Evolutionary conservation across 2,113 vertebrate genomes (phyloP).

Genomic region (Pachycephala philippinensis): DNA sequence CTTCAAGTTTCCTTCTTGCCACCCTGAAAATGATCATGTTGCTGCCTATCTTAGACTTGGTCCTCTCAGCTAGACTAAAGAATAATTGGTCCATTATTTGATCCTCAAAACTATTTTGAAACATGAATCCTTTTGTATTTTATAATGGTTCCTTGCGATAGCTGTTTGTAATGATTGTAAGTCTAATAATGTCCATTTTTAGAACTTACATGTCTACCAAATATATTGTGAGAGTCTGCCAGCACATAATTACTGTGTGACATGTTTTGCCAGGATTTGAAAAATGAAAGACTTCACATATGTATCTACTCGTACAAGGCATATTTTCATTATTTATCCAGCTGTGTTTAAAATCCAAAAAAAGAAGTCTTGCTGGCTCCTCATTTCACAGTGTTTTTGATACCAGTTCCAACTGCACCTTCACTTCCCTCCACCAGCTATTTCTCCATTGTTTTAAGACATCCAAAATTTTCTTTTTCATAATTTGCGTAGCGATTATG

Average conservation of each 20-base stretch:
- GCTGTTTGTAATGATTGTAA: neutral
- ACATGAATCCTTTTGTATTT: neutral
- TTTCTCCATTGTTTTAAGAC: neutral
- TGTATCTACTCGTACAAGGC: neutral
- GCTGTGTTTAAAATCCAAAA: neutral
- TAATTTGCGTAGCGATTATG: neutral
- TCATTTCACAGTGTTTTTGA: neutral
- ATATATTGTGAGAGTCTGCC: neutral
- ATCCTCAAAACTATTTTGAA: neutral
- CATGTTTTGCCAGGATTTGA: neutral
- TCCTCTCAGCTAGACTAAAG: neutral
- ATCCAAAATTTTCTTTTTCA: neutral
- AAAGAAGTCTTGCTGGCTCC: neutral
- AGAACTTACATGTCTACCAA: neutral
- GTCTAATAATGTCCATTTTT: neutral
- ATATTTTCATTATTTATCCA: neutral
- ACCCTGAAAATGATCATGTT: rapidly evolving
- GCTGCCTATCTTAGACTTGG: neutral
- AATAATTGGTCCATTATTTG: neutral
- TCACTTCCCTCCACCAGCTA: neutral
- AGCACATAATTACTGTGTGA: neutral
- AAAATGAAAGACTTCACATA: neutral
- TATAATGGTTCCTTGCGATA: neutral
- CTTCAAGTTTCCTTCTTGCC: neutral
- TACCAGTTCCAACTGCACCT: neutral